Conservation (phyloP, 2,113 vertebrate species). For the Pseudopodoces humilis region DNA sequence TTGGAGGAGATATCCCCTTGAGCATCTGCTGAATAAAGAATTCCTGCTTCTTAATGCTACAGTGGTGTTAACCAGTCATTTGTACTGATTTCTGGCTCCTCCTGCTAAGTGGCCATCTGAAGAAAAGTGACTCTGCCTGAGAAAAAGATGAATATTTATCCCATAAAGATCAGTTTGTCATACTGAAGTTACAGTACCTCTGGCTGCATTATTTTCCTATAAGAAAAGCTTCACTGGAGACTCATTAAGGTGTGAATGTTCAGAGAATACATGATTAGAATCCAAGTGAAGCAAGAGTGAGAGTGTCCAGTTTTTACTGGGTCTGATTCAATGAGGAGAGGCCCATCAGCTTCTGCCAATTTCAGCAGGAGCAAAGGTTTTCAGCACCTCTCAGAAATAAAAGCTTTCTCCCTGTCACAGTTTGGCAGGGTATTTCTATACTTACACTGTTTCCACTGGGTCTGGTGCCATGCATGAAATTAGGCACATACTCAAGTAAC, state of each 20-base stretch:
- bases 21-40: not conserved
- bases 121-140: not conserved
- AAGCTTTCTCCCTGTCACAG: not conserved
- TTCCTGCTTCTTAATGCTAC: not conserved
- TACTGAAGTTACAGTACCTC: not conserved
- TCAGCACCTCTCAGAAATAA: not conserved
- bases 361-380: not conserved
- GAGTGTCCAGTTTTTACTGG: not conserved
- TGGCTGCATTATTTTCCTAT: not conserved
- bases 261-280: not conserved
- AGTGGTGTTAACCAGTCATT: not conserved
- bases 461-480: not conserved
- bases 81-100: not conserved
- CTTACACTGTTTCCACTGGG: not conserved
- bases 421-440: not conserved
- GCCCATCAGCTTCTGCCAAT: not conserved
- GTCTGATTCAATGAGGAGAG: not conserved
- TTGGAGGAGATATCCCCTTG: not conserved
- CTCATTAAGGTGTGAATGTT: not conserved
- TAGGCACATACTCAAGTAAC: not conserved
- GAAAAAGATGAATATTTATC: not conserved
- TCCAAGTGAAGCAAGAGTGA: not conserved
- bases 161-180: not conserved
- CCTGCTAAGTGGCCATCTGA: not conserved
- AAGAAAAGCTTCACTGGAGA: not conserved